These are phyloP conservation scores for Cairina moschata DNA, from an alignment of 2,113 vertebrate species.

Conservation along the genomic window DNA sequence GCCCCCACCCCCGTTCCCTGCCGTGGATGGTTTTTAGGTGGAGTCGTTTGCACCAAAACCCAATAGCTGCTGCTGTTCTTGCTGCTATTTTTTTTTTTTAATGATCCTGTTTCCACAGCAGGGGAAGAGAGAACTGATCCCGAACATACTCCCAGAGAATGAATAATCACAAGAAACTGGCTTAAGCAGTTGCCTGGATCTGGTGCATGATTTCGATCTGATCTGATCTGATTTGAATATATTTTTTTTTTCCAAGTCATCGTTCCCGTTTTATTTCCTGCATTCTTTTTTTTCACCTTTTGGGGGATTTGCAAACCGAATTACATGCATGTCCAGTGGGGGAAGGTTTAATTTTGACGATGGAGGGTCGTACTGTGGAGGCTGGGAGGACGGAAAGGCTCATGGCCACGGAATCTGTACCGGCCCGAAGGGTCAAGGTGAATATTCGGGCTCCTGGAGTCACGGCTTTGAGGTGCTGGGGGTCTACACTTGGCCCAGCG, in stretches of 20 bases:
- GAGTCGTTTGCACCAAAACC: conserved; percentile 66
- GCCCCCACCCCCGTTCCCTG: conserved; percentile 2
- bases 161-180: conserved; percentile 63
- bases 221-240: conserved; percentile 18
- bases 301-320: conserved; percentile 83
- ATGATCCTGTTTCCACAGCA: conserved; percentile 72
- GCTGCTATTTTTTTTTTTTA: conserved; percentile 27
- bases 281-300: conserved; percentile 51
- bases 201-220: conserved; percentile 53
- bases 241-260: conserved; percentile 33
- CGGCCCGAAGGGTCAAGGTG: conserved; percentile 98
- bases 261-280: not conserved
- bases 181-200: conserved; percentile 48
- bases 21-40: conserved; percentile 61
- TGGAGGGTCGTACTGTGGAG: conserved; percentile 99
- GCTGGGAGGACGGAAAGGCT: conserved; percentile 99
- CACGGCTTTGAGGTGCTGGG: conserved; percentile 98
- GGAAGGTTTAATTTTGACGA: conserved; percentile 99
- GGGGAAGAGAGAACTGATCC: conserved; percentile 75
- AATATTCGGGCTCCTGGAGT: conserved; percentile 97
- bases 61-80: conserved; percentile 47
- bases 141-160: conserved; percentile 55
- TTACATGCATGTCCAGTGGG: conserved; percentile 92
- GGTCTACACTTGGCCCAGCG: conserved; percentile 98
- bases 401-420: conserved; percentile 99